phyloP scores from a whole-genome alignment of 2,888 invertebrate genomes.

The Lasius platythorax region DNA sequence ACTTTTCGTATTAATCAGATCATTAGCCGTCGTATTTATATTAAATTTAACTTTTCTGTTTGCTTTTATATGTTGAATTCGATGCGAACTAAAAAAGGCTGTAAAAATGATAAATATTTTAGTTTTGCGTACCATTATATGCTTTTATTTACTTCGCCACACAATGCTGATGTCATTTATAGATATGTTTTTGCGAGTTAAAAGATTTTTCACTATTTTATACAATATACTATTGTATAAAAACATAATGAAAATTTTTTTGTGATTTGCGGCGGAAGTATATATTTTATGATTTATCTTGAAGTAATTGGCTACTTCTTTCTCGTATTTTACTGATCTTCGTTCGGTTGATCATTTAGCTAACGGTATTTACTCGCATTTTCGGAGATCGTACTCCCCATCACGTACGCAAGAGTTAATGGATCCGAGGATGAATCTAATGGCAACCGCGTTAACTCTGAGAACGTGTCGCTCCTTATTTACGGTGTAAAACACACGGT shows the following conservation, averaged over 20 bases:
- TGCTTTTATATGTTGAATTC: background rate
- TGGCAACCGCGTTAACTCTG: conserved; percentile 54
- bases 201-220: background rate
- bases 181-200: background rate
- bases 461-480: conserved; percentile 65
- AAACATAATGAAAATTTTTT: background rate
- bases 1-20: conserved; percentile 17
- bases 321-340: conserved; percentile 1
- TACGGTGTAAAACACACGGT: conserved; percentile 47
- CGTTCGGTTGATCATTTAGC: conserved; percentile 54
- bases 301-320: background rate
- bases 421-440: conserved; percentile 61
- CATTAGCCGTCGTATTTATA: background rate
- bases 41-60: background rate
- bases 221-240: background rate
- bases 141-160: background rate
- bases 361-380: conserved; percentile 62
- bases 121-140: background rate
- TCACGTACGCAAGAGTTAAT: conserved; percentile 69
- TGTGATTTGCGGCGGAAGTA: background rate
- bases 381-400: conserved; percentile 50
- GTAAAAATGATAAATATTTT: background rate
- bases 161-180: background rate
- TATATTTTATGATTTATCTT: conserved; percentile 6
- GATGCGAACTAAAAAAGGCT: background rate